Evolutionary conservation across 2,797 vertebrate species (phyloP).

Genomic region (Pelodytes ibericus): DNA sequence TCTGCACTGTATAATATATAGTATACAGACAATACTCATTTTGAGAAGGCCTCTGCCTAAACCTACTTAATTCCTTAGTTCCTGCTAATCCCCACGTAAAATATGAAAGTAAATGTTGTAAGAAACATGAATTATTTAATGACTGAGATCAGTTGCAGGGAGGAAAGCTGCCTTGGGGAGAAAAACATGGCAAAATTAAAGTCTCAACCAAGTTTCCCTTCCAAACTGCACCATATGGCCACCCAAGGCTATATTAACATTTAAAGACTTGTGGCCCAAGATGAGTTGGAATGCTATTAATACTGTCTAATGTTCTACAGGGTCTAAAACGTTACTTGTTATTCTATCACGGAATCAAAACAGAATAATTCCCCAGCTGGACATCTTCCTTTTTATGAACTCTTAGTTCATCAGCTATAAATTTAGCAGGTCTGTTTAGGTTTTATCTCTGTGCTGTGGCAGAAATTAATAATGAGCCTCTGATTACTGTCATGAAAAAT

Average conservation of each 20-base stretch:
- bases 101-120: conserved; percentile 32
- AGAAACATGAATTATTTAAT: conserved; percentile 50
- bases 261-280: conserved; percentile 50
- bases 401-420: neutral
- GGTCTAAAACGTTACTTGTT: neutral
- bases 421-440: too few species aligned
- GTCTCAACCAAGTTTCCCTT: conserved; percentile 17
- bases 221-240: conserved; percentile 45
- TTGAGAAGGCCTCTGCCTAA: too few species aligned
- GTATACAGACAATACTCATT: too few species aligned
- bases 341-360: conserved; percentile 13
- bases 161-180: conserved; percentile 31
- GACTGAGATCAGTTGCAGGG: conserved; percentile 41
- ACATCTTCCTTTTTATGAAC: neutral
- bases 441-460: too few species aligned
- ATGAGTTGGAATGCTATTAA: conserved; percentile 30
- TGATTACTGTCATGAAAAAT: too few species aligned
- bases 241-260: conserved; percentile 45
- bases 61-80: neutral
- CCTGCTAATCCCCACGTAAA: neutral
- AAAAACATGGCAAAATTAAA: conserved; percentile 30
- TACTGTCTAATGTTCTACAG: neutral
- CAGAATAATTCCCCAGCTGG: neutral
- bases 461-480: too few species aligned
- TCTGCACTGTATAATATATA: too few species aligned